Evolutionary conservation across 2,113 vertebrate species (phyloP), one percentile per base, ranked within the genome.

Genomic region (Pelobates fuscus): DNA sequence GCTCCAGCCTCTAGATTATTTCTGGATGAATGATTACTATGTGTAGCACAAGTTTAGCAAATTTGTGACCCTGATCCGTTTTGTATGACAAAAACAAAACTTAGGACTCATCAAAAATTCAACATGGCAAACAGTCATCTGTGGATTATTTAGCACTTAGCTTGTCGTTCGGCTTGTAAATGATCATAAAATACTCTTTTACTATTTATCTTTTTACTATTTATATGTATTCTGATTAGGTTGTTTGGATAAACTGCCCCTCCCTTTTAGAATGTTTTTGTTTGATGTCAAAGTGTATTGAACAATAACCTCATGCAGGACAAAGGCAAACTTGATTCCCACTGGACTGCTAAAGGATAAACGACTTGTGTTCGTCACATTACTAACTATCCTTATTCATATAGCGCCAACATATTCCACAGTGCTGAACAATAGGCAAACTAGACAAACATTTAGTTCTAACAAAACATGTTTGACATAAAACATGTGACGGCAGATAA

Each of bases 181-280:
- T 25, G 21, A 55, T 66, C 30, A 17, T 75, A 67, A 67, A 75
- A 43, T 24, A 32, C 26, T 57, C 30, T 32, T 62, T 63, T 30
- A 43, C 71, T 58, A 55, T 46, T 75, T 75, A 76, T 67, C 64
- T 76, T 76, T 44, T 49, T 27, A 20, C 23, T 11, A 49, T 76
- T 67, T 76, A 76, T 76, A 68, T 63, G 55, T 20, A n/a, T 74
- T 43, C 25, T 44, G 71, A 75, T 75, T 76, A 67, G 64, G n/a
- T 66, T 75, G 63, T 74, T 74, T 75, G 71, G 52, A 75, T 75
- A 75, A 75, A 57, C 37, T 29, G 70, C 32, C 15, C 70, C 62
- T 66, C 32, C 37, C 24, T 66, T 75, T 67, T 66, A 75, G 62
- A 27, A 24, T 30, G 27, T 65, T 29, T 46, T 65, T 5, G 12